Base-by-base conservation (phyloP, 2,888 invertebrate species). In the Ennomos fuscantarius region DNA sequence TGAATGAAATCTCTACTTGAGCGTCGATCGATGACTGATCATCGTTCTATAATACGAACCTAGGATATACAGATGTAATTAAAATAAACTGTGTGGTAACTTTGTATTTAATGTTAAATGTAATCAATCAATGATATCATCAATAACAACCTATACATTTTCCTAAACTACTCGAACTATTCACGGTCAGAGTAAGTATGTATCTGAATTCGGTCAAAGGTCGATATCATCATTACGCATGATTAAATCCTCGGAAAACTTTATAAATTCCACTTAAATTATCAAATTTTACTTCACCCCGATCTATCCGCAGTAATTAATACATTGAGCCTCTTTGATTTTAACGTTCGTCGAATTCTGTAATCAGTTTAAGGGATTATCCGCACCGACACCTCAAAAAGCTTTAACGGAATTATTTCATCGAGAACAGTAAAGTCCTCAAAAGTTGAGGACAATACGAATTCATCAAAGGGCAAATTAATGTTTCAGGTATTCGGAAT, bases 401-500 rank as follows among this genome's bases (percentile, higher is more conserved):
- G 55, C 57, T 54, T 39, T 13, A 33, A 9, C 43, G 13, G 39
- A 65, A 63, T 59, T 59, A 59, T 60, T 61, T 61, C 54, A 58
- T 54, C 45, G 55, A 36, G 50, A 57, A 44, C 53, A 47, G 56
- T 49, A 53, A 59, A 53, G 56, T 53, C 43, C 53, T 53, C 50
- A 47, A 58, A 63, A 62, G 59, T 61, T 55, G 46, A 41, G 43
- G 50, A 55, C 50, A 58, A 53, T 56, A 52, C 62, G 55, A 55
- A 59, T 60, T 61, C 45, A 48, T 61, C 41, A 59, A 53, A 53
- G 44, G 58, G 15, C 36, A 53, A 58, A 60, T 60, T 52, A 52
- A 52, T 55, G 46, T 80, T 79, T 8, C 73, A 92, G 91, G 87
- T 91, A 5, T 92, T 91, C 48, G 89, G 89, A 0, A 92, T 89